Evolutionary conservation across 2,797 vertebrate genomes (phyloP).

Genomic region (Atherinosoma microstoma): DNA sequence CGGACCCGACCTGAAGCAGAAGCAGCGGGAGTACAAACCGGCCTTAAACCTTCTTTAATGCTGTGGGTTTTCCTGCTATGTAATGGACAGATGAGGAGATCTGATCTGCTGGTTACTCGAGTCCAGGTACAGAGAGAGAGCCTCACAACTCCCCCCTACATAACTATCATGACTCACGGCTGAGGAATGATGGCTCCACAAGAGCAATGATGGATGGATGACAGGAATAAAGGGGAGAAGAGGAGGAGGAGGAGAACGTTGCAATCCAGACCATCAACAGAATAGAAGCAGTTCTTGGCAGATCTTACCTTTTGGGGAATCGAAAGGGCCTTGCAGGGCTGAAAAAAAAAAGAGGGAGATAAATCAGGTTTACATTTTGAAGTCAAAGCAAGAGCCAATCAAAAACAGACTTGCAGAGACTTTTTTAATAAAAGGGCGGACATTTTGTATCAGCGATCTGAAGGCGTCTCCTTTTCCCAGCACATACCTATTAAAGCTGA

Average conservation of each 20-base stretch:
- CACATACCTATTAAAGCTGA: slow-evolving; percentile 36
- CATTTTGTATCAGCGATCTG: slow-evolving; percentile 42
- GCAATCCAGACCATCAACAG: slow-evolving; percentile 50
- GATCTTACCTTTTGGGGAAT: slow-evolving; percentile 94
- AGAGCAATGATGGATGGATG: slow-evolving; percentile 67
- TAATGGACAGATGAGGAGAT: slow-evolving; percentile 25
- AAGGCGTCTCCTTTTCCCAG: slow-evolving; percentile 8
- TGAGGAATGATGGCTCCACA: slow-evolving; percentile 68
- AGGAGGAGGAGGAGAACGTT: slow-evolving; percentile 19
- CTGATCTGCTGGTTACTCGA: slow-evolving; percentile 28
- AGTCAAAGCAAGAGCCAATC: slow-evolving; percentile 63
- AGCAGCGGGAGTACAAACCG: too few relatives aligned
- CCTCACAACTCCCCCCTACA: slow-evolving; percentile 39
- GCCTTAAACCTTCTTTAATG: slow-evolving; percentile 1
- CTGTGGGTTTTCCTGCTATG: neutral
- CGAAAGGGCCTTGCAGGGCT: slow-evolving; percentile 92
- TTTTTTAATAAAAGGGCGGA: slow-evolving; percentile 33
- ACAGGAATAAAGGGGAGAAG: slow-evolving; percentile 39
- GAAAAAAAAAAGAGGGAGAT: slow-evolving; percentile 75
- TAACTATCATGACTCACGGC: slow-evolving; percentile 72
- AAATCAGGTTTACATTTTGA: slow-evolving; percentile 67
- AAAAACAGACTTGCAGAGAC: slow-evolving; percentile 50
- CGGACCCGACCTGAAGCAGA: too few relatives aligned
- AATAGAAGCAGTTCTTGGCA: slow-evolving; percentile 56
- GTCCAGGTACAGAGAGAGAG: slow-evolving; percentile 48